phyloP scores from a whole-genome alignment of 92 coral and sea anemone species.

The Paragorgia papillata region DNA sequence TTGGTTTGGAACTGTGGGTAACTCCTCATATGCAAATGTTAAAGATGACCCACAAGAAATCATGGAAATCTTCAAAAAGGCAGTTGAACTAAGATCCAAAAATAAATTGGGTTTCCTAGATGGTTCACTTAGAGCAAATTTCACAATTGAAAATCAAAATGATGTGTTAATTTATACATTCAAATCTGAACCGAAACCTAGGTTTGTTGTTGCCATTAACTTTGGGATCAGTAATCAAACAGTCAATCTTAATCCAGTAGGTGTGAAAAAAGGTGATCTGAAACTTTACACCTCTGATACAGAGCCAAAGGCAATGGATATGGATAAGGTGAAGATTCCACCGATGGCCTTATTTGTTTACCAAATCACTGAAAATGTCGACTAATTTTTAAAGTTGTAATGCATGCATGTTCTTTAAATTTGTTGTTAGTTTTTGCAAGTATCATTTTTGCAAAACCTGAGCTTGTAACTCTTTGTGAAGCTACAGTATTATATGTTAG shows the following conservation, averaged over 20 bases:
- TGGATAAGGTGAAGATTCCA: slow-evolving; percentile 5
- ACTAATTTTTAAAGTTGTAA: not conserved
- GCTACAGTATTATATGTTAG: no score
- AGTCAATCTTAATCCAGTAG: slow-evolving; percentile 6
- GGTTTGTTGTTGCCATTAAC: slow-evolving; percentile 68
- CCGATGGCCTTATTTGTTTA: slow-evolving; percentile 1
- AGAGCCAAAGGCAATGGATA: not conserved
- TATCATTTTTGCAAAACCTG: no score
- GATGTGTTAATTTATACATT: slow-evolving; percentile 69
- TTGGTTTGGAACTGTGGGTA: slow-evolving; percentile 39
- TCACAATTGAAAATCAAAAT: not conserved
- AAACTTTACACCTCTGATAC: slow-evolving; percentile 24
- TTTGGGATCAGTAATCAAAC: slow-evolving; percentile 67
- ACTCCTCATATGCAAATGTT: slow-evolving; percentile 4
- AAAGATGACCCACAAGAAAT: slow-evolving; percentile 30
- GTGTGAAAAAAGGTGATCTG: not conserved
- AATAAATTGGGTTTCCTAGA: not conserved
- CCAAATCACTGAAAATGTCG: not conserved
- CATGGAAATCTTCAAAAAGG: not conserved
- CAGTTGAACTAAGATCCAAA: slow-evolving; percentile 3
- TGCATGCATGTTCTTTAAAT: no score
- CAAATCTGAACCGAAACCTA: slow-evolving; percentile 28
- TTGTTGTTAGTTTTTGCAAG: no score
- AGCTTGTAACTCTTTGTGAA: no score
- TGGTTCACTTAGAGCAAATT: slow-evolving; percentile 6